Base-by-base conservation (phyloP, 2,797 vertebrate genomes). In the Emydoidea blandingii region DNA sequence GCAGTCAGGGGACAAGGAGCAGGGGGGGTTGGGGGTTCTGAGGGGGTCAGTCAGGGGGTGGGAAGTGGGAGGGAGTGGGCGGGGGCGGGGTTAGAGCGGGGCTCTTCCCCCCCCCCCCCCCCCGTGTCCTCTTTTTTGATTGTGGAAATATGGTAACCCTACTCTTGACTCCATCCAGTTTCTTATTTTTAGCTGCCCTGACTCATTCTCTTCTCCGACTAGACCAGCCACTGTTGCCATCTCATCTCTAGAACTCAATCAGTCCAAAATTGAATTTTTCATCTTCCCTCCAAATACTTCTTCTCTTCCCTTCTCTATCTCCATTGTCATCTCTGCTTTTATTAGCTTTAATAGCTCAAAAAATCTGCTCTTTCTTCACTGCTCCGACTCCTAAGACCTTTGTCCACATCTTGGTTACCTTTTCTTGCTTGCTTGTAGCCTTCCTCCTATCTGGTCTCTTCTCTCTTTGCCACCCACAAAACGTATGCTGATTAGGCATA, bases 401-500 rank as follows among this genome's bases (percentile, higher is more conserved):
- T 49, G 6, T 7, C 37, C 10, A 0, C 15, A 1, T 74, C 91
- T 85, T 49, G 34, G 9, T 91, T 86, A 12, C 2, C 4, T 0
- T 15, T 11, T 2, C 11, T 41, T 72, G 10, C 65, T 23, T 80
- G 18, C 68, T 0, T 12, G 19, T 37, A 52, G 16, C 52, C 59
- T 3, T 4, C 88, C 25, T 4, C 85, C 6, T 49, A 4, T 49
- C 25, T 49, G 44, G 8, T 27, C 44, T 31, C 44, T 49, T 78
- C 15, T 78, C 5, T 78, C 25, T 59, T 83, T 74, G 62, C 52
- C 41, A 23, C 15, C 53, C 53, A 8, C 0, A 0, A 11, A 56
- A 37, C 52, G 9, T 15, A 10, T 7, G 3, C 14, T 49, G 15
- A 83, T 94, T 37, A 72, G 41, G 41, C 88, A 86, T 37, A 12